Conservation (phyloP, 2,113 vertebrate genomes). For the Etheostoma cragini region DNA sequence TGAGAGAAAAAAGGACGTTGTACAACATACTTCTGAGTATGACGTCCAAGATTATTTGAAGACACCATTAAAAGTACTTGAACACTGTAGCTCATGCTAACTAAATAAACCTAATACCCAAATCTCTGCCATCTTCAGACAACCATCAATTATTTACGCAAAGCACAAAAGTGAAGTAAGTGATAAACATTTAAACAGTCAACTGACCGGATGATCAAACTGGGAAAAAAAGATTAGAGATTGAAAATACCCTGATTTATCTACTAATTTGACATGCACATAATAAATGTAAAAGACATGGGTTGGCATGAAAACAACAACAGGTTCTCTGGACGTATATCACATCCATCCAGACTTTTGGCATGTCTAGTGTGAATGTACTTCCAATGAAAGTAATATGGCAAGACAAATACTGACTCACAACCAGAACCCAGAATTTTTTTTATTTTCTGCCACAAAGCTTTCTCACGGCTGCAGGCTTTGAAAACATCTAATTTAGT, state of each 20-base stretch:
- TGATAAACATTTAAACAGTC: background rate
- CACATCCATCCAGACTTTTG: slow-evolving; percentile 37
- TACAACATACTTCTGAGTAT: background rate
- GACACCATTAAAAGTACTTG: background rate
- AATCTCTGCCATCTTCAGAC: background rate
- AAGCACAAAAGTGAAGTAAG: background rate
- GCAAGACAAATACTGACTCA: slow-evolving; percentile 62
- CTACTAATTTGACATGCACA: background rate
- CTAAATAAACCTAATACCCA: background rate
- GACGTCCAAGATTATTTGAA: background rate
- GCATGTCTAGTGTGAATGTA: slow-evolving; percentile 40
- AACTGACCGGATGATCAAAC: background rate
- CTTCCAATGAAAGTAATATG: slow-evolving; percentile 39
- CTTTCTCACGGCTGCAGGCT: slow-evolving; percentile 59
- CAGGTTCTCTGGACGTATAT: slow-evolving; percentile 31
- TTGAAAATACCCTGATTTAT: background rate
- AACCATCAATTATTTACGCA: background rate
- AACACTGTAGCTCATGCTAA: background rate
- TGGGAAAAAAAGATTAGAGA: background rate
- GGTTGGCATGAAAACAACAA: slow-evolving; percentile 29
- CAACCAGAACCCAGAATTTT: slow-evolving; percentile 54
- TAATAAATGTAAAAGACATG: background rate
- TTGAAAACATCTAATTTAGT: slow-evolving; percentile 70
- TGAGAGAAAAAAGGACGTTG: background rate
- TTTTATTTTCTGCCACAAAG: slow-evolving; percentile 70